Evolutionary conservation across 1,140 invertebrate genomes (phyloP).

Genomic region (Drosophila santomea): DNA sequence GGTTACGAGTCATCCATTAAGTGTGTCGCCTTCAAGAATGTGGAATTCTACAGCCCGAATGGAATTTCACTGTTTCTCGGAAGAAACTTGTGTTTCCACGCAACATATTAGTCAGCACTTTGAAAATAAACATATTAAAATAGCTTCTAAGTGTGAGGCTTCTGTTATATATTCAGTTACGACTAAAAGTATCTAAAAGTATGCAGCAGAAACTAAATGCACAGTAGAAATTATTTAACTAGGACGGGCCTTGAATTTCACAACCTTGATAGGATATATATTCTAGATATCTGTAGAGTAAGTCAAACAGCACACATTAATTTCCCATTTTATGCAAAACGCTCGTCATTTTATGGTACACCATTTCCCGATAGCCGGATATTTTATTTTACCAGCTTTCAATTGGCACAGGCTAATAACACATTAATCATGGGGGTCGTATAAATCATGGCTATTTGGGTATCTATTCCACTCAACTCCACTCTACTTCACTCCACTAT

Average conservation of each 20-base stretch:
- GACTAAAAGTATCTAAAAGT: no score
- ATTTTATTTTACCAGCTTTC: constrained; percentile 1
- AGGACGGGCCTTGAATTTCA: no score
- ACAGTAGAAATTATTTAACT: no score
- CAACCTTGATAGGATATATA: no score
- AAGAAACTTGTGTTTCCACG: not conserved
- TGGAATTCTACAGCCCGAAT: constrained; percentile 18
- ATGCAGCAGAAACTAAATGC: no score
- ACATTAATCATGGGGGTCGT: constrained; percentile 34
- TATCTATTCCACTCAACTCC: not conserved
- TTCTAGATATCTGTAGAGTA: no score
- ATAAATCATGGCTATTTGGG: constrained; percentile 39
- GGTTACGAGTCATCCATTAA: constrained; percentile 42
- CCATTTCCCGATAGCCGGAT: constrained; percentile 15
- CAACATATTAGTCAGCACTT: not conserved
- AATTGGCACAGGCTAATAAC: constrained; percentile 32
- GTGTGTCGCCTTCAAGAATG: constrained; percentile 18
- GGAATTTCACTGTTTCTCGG: constrained; percentile 23
- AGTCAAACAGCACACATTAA: not conserved
- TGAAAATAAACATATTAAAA: not conserved
- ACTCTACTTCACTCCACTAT: no score
- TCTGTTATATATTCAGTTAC: not conserved
- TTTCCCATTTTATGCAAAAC: not conserved
- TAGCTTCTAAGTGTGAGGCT: not conserved
- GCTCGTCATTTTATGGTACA: constrained; percentile 4